Evolutionary conservation across 1,140 invertebrate genomes (phyloP).

Genomic region (Micrasema minimum): DNA sequence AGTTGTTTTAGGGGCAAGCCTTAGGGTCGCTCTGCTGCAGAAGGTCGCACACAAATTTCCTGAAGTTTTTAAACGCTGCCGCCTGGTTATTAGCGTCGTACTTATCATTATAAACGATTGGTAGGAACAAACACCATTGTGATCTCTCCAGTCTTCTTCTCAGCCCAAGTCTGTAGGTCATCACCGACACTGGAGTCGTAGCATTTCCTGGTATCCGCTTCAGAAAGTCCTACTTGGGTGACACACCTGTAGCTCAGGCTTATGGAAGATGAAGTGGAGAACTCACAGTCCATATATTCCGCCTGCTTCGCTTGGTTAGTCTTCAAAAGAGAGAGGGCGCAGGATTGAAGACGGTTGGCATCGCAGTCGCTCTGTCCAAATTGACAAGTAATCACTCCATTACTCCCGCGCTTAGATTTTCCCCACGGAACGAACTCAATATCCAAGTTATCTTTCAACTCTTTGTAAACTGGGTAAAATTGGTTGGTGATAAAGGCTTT

Average conservation of each 20-base stretch:
- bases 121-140: slow-evolving; percentile 43
- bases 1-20: slow-evolving; percentile 24
- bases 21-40: slow-evolving; percentile 28
- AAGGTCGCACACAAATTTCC: slow-evolving; percentile 31
- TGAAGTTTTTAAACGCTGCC: slow-evolving; percentile 34
- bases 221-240: slow-evolving; percentile 13
- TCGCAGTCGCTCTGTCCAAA: slow-evolving; percentile 58
- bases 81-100: slow-evolving; percentile 22
- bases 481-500: slow-evolving; percentile 55
- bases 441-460: slow-evolving; percentile 57
- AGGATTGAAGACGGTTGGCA: slow-evolving; percentile 60
- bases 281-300: slow-evolving; percentile 61
- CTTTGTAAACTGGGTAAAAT: slow-evolving; percentile 55
- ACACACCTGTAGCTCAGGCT: slow-evolving; percentile 31
- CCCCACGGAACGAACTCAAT: slow-evolving; percentile 62
- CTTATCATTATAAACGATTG: slow-evolving; percentile 34
- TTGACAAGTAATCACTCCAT: slow-evolving; percentile 55
- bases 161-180: neutral
- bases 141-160: slow-evolving; percentile 36
- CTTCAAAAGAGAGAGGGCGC: slow-evolving; percentile 56
- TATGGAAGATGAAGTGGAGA: slow-evolving; percentile 45
- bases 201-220: slow-evolving; percentile 15
- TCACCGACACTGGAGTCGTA: slow-evolving; percentile 22
- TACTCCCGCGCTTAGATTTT: slow-evolving; percentile 52
- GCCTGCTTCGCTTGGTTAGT: slow-evolving; percentile 56